Percentiles rank a stretch among this genome's conserved stretches.
phyloP scores from a whole-genome alignment of 2,113 vertebrate species.

The Tragelaphus scriptus region DNA sequence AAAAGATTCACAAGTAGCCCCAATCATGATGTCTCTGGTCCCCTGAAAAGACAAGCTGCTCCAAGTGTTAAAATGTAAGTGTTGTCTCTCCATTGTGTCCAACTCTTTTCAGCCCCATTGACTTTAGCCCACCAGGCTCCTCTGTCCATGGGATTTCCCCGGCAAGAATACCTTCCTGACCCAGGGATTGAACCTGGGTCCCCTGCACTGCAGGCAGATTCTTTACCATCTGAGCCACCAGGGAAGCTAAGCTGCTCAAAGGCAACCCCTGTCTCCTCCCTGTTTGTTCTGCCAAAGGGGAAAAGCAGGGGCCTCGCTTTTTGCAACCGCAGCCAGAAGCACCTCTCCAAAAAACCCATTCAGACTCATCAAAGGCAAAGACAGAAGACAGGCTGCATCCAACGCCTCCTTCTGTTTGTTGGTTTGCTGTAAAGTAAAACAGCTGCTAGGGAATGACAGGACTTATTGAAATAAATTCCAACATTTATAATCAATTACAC shows the following conservation, averaged over 20 bases:
- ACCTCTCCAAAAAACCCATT: background rate
- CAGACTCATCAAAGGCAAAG: background rate
- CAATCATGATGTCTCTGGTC: rapidly evolving
- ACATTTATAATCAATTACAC: slow-evolving; percentile 17
- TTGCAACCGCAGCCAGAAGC: background rate
- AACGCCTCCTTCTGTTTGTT: background rate
- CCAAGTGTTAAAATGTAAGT: background rate
- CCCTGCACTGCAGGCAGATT: background rate
- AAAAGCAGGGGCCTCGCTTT: no score
- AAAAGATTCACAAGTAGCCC: background rate
- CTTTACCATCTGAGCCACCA: background rate
- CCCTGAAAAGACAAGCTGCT: background rate
- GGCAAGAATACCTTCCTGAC: background rate
- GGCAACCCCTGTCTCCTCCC: no score
- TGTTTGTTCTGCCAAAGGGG: background rate
- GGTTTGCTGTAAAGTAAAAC: slow-evolving; percentile 14
- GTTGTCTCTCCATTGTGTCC: rapidly evolving
- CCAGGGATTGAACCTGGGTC: background rate
- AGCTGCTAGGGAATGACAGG: slow-evolving; percentile 47
- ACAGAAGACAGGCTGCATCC: background rate
- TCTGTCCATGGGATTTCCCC: background rate
- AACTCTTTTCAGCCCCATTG: background rate
- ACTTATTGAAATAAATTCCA: slow-evolving; percentile 57
- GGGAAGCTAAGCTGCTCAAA: background rate
- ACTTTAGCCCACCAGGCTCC: background rate